Base-by-base conservation (phyloP, 2,797 vertebrate genomes). In the Lagorchestes hirsutus region DNA sequence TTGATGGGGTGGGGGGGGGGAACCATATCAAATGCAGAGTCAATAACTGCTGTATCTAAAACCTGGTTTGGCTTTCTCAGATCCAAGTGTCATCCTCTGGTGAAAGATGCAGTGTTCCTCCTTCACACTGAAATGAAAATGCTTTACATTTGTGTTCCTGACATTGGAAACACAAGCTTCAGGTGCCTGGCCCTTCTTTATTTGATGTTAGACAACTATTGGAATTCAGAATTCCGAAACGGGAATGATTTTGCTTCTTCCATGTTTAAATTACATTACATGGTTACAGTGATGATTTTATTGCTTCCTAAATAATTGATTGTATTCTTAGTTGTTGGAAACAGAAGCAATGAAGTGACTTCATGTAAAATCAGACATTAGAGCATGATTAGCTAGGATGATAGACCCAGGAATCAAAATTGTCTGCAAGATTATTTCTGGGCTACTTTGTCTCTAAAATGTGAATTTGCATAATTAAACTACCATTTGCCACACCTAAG, bases 11-110 rank as follows among this genome's bases (percentile, higher is more conserved):
- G 57, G 57, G 93, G 95, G 50, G 55, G 55, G 95, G 97, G 8
- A 46, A 46, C 97, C 98, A 97, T 95, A 97, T 95, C 96, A 94
- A 95, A 96, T 5, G 50, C 91, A 90, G 55, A 93, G 96, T 93
- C 98, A 95, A 93, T 97, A 96, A 97, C 93, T 55, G 87, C 40
- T 87, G 56, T 93, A 58, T 92, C 95, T 97, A 94, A 98, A 98
- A 94, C 92, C 96, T 94, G 82, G 58, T 93, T 95, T 29, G 91
- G 90, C 87, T 34, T 95, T 34, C 90, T 90, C 90, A 95, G 96
- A 56, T 54, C 11, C 27, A 54, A 97, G 93, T 55, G 40, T 95
- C 93, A 90, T n/a, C 54, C 52, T 9, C 54, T 97, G 95, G 98
- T 96, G 96, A 97, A 98, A 94, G 67, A 96, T 97, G 93, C 54